These are phyloP conservation scores for Vireo altiloquus DNA, from an alignment of 2,113 vertebrate genomes.

Conservation along the genomic window DNA sequence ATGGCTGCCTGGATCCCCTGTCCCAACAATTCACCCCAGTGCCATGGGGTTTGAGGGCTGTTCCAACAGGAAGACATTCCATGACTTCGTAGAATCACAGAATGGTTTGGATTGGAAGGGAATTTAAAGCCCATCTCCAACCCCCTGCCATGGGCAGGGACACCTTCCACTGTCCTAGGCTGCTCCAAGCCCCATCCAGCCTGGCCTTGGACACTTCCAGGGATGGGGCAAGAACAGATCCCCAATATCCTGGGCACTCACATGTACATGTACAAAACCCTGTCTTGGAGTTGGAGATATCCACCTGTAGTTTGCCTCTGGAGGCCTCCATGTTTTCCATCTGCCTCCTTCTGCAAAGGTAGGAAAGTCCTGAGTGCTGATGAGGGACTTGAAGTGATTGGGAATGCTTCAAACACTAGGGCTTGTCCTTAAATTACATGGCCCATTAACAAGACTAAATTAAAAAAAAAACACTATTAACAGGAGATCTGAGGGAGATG, in stretches of 20 bases:
- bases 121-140: not conserved
- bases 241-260: not conserved
- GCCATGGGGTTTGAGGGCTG: not conserved
- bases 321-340: not conserved
- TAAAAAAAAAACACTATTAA: constrained; percentile 26
- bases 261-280: rapidly evolving
- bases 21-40: not conserved
- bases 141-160: not conserved
- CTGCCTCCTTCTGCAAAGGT: not conserved
- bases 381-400: not conserved
- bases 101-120: not conserved
- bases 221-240: not conserved
- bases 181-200: not conserved
- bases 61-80: not conserved
- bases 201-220: not conserved
- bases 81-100: not conserved
- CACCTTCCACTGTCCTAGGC: not conserved
- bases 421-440: constrained; percentile 18
- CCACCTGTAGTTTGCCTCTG: not conserved
- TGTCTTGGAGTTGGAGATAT: not conserved
- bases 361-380: not conserved
- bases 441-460: constrained; percentile 10
- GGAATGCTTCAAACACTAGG: not conserved
- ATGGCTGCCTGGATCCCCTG: not conserved
- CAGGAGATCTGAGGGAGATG: constrained; percentile 4